Evolutionary conservation across 2,888 invertebrate genomes (phyloP).

Genomic region (Metopia argyrocephala): DNA sequence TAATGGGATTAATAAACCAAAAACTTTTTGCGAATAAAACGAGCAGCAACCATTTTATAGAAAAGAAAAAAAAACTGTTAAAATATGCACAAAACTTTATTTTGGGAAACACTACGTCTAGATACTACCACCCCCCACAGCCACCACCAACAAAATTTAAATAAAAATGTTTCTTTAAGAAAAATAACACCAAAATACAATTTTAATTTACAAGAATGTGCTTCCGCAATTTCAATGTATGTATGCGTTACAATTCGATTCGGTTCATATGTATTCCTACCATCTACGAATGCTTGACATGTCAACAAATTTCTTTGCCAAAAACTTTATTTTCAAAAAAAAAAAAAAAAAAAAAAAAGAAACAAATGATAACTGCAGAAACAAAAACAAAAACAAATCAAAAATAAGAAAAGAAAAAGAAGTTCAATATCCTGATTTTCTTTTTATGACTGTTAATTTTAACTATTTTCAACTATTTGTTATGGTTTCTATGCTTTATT

Average conservation of each 20-base stretch:
- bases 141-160: slow-evolving; percentile 21
- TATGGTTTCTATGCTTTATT: no score
- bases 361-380: neutral
- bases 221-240: slow-evolving; percentile 24
- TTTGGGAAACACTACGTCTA: slow-evolving; percentile 20
- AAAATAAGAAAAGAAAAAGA: neutral
- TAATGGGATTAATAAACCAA: slow-evolving; percentile 67
- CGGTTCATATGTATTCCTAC: neutral
- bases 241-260: slow-evolving; percentile 36
- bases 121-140: slow-evolving; percentile 19
- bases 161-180: neutral
- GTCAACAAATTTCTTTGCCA: slow-evolving; percentile 61
- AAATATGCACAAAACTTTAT: slow-evolving; percentile 45
- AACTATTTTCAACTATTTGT: slow-evolving; percentile 33
- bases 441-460: slow-evolving; percentile 51
- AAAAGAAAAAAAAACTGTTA: slow-evolving; percentile 27
- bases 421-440: slow-evolving; percentile 62
- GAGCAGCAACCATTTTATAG: neutral
- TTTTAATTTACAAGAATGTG: slow-evolving; percentile 13
- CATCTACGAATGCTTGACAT: slow-evolving; percentile 36
- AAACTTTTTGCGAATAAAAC: neutral
- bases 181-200: neutral
- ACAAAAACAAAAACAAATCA: neutral
- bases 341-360: neutral
- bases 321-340: slow-evolving; percentile 40